phyloP scores from a whole-genome alignment of 2,113 vertebrate genomes.

The Isichthys henryi region DNA sequence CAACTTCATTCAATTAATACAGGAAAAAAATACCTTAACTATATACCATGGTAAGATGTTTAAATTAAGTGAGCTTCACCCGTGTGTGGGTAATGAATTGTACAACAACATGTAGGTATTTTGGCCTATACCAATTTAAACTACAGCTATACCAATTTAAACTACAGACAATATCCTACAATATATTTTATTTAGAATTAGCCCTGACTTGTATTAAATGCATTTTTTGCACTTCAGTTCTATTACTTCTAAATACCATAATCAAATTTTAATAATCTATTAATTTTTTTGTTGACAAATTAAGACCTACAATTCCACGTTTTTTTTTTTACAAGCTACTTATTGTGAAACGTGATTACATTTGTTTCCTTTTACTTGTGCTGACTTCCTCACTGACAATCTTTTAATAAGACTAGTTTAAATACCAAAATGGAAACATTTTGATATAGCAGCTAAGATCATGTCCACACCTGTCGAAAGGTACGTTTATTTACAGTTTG shows the following conservation, averaged over 20 bases:
- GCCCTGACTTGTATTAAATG: background rate
- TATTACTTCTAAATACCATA: conserved; percentile 12
- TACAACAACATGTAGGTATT: background rate
- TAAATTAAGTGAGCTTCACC: background rate
- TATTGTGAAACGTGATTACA: conserved; percentile 1
- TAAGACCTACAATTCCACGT: background rate
- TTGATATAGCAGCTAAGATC: background rate
- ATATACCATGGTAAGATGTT: background rate
- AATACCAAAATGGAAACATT: conserved; percentile 1
- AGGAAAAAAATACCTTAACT: background rate
- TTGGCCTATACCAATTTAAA: background rate
- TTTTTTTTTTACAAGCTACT: conserved; percentile 1
- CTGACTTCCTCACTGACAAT: background rate
- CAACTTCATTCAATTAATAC: background rate
- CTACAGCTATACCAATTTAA: background rate
- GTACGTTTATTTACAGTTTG: background rate
- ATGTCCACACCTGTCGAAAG: background rate
- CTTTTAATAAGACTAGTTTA: background rate
- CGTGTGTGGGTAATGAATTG: background rate
- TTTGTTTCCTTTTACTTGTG: background rate
- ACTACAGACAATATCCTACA: background rate
- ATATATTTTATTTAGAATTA: background rate
- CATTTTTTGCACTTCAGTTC: background rate
- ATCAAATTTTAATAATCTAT: background rate
- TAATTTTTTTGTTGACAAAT: background rate